Percentiles rank a stretch among this genome's conserved stretches.
Conservation (phyloP, 2,797 vertebrate genomes). For the Tokudaia muenninki region DNA sequence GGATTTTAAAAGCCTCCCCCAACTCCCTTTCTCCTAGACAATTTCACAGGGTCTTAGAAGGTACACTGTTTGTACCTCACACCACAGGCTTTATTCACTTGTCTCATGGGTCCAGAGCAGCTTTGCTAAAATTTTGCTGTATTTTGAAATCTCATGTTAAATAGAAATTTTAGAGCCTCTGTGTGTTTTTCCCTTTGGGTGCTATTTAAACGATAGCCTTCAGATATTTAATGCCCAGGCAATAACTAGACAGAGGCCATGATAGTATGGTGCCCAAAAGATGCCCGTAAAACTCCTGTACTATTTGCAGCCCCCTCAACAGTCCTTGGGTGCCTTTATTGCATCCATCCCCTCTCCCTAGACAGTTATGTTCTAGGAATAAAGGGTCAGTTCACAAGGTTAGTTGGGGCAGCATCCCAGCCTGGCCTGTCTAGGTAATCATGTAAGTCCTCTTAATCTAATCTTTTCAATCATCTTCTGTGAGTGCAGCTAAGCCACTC, state of each 20-base stretch:
- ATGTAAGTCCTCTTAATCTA: neutral
- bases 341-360: neutral
- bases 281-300: accelerated
- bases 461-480: neutral
- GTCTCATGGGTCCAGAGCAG: accelerated
- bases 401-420: no score
- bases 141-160: neutral
- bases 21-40: neutral
- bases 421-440: neutral
- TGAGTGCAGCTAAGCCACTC: accelerated
- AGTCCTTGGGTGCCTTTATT: accelerated
- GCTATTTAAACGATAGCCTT: neutral
- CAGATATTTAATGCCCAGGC: no score
- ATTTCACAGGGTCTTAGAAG: neutral
- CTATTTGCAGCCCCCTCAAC: accelerated
- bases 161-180: neutral
- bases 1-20: neutral
- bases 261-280: neutral
- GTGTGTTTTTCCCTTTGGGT: neutral
- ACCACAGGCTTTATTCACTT: accelerated
- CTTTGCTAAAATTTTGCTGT: neutral
- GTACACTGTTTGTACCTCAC: accelerated
- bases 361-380: accelerated
- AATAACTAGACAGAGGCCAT: neutral
- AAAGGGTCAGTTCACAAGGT: no score